A percentile compares a stretch with the other conserved stretches of the same genome.
phyloP scores from a whole-genome alignment of 2,888 invertebrate species.

The Meloe dianella region DNA sequence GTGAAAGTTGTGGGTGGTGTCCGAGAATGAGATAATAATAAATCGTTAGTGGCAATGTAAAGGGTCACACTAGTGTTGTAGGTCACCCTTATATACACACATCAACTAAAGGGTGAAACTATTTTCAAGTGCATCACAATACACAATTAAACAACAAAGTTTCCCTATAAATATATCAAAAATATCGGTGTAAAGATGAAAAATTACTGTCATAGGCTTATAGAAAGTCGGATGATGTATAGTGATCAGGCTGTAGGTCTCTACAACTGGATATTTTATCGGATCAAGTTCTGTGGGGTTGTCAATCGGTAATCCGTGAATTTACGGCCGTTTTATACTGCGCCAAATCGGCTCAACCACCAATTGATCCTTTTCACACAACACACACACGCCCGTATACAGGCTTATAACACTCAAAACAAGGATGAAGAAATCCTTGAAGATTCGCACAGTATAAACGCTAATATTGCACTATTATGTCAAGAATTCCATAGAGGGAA shows the following conservation, averaged over 20 bases:
- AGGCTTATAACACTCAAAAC: too few species aligned
- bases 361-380: conserved; percentile 3
- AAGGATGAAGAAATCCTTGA: too few species aligned
- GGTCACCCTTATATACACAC: neutral
- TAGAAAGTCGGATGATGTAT: conserved; percentile 42
- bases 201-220: conserved; percentile 6
- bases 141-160: too few species aligned
- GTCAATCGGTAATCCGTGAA: conserved; percentile 56
- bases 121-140: neutral
- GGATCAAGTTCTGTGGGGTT: conserved; percentile 53
- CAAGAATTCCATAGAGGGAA: too few species aligned
- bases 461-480: too few species aligned
- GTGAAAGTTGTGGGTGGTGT: neutral
- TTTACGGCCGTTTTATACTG: conserved; percentile 55
- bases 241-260: conserved; percentile 26
- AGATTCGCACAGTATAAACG: too few species aligned
- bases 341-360: conserved; percentile 16
- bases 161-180: too few species aligned
- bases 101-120: neutral
- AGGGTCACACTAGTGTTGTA: neutral
- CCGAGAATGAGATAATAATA: neutral
- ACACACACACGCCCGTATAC: neutral
- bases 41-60: neutral
- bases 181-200: neutral
- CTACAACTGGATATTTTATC: conserved; percentile 56